Evolutionary conservation across 2,888 invertebrate species (phyloP).

Genomic region (Sycophila texana): DNA sequence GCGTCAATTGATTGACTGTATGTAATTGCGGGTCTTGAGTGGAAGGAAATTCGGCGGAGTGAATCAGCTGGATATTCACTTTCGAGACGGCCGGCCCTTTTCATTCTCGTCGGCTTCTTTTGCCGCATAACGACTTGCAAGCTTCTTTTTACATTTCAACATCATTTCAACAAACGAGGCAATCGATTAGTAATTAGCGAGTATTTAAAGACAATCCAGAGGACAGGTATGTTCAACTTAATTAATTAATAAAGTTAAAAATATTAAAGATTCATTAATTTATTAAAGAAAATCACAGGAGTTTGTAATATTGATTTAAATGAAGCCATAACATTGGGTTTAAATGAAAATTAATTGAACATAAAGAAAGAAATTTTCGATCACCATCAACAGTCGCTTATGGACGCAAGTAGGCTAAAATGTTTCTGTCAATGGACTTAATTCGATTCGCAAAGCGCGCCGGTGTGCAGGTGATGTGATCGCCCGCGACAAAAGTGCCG

Average conservation of each 20-base stretch:
- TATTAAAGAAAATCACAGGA: not conserved
- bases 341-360: no score
- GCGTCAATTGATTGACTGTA: not conserved
- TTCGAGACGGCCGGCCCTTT: constrained; percentile 6
- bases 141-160: no score
- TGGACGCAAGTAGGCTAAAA: constrained; percentile 28
- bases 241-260: no score
- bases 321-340: no score
- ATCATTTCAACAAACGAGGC: no score
- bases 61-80: constrained; percentile 15
- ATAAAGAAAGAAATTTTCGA: constrained; percentile 9
- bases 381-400: no score
- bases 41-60: constrained; percentile 32
- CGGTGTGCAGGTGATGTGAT: constrained; percentile 37
- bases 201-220: no score
- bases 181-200: no score
- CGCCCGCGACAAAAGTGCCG: constrained; percentile 30
- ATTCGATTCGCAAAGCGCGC: constrained; percentile 7
- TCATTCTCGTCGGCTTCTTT: not conserved
- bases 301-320: no score
- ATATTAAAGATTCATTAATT: no score
- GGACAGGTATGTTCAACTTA: no score
- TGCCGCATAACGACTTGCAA: no score
- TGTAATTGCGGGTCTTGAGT: not conserved
- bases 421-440: constrained; percentile 44